Evolutionary conservation across 1,140 invertebrate genomes (phyloP), one percentile per base, ranked within the genome.

Genomic region (Temnothorax longispinosus): DNA sequence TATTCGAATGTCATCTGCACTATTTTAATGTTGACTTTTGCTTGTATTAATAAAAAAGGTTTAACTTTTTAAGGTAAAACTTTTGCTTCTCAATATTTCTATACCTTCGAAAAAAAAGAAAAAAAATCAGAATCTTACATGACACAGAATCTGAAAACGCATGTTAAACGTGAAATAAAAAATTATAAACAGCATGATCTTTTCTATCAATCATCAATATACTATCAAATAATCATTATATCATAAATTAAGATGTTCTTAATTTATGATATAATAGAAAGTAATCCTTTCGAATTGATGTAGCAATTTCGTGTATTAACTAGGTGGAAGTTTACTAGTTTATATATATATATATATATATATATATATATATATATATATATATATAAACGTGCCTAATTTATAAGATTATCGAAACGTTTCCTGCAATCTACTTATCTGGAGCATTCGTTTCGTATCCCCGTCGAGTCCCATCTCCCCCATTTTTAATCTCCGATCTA

Each of bases 401-500:
- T 74, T 58, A 74, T 3, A 18, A n/a, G 21, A 82, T 74, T 44
- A 74, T 74, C 54, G 38, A n/a, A 18, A 54, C n/a, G 18, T 35
- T 82, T n/a, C 4, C 41, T 18, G 38, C 54, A 47, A 74, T 74
- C 54, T 58, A 58, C 18, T 58, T 58, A 47, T 11, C 21, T 56
- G 0, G 7, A 82, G 11, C n/a, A 75, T 58, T 69, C 54, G 41
- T 74, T 74, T 21, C 18, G 67, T 84, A 84, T 84, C 67, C 44
- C 8, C 7, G 41, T 13, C 7, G 27, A 75, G 71, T 41, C 8
- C 11, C n/a, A 82, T 60, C 80, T 60, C 32, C 38, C 11, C 13
- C 44, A 2, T 3, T 11, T 32, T 84, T 62, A 62, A 84, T 84
- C 80, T 75, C 18, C 18, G 32, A 74, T 74, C 67, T 62, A 82